A percentile compares a stretch with the other conserved stretches of the same genome.
phyloP scores from a whole-genome alignment of 2,797 vertebrate genomes.

The Crenichthys baileyi region DNA sequence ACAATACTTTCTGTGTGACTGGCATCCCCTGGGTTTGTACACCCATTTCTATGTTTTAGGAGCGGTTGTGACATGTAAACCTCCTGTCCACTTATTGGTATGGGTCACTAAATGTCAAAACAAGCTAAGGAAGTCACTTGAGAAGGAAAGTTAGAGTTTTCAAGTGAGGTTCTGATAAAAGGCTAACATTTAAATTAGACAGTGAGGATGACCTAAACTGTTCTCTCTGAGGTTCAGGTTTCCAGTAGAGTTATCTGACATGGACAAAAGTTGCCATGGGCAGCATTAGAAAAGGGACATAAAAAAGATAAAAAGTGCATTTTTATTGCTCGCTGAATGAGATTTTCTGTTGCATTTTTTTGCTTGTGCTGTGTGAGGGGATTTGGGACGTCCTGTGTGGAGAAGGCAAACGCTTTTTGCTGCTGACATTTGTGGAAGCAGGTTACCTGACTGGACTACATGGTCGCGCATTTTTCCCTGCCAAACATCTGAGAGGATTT shows the following conservation, averaged over 20 bases:
- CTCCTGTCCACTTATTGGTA: background rate
- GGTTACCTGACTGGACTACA: background rate
- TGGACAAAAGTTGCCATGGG: background rate
- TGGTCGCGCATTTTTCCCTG: background rate
- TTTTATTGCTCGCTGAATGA: background rate
- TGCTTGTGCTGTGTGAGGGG: background rate
- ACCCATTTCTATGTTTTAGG: slow-evolving; percentile 14
- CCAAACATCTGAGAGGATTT: background rate
- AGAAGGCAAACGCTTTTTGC: background rate
- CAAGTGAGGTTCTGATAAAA: background rate
- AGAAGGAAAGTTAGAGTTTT: slow-evolving; percentile 6
- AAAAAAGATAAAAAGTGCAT: background rate
- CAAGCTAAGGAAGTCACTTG: background rate
- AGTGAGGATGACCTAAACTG: background rate
- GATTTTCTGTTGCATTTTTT: background rate
- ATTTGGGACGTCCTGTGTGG: background rate
- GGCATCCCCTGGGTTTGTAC: slow-evolving; percentile 33
- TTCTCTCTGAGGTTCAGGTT: background rate
- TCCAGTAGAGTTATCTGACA: background rate
- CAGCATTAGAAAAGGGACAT: background rate
- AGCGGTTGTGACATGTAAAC: slow-evolving; percentile 13
- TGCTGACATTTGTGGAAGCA: background rate
- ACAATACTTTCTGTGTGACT: slow-evolving; percentile 26
- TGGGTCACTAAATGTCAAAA: slow-evolving; percentile 8
- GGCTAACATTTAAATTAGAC: background rate